Conservation (phyloP, 2,113 vertebrate species). For the Alces alces region DNA sequence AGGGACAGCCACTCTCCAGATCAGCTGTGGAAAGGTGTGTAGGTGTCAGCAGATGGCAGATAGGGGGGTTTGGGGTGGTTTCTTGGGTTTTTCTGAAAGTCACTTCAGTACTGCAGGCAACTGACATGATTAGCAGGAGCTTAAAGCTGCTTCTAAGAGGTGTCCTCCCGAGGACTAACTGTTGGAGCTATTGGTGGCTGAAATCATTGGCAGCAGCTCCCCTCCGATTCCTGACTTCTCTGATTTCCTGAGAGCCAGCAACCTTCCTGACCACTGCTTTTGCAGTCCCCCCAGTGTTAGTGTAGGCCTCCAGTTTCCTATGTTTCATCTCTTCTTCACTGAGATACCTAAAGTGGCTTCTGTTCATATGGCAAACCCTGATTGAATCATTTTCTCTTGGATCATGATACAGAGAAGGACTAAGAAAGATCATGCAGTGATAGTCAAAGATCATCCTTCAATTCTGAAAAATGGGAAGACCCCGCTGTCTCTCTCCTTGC, state of each 20-base stretch:
- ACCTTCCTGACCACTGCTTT: background rate
- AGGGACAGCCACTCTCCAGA: background rate
- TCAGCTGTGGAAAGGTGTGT: background rate
- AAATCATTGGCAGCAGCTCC: background rate
- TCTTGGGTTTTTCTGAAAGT: background rate
- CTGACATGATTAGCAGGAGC: background rate
- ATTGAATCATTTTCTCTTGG: background rate
- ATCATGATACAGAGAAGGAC: background rate
- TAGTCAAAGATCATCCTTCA: background rate
- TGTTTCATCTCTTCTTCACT: background rate
- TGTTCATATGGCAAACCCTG: background rate
- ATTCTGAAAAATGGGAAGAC: background rate
- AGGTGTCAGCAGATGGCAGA: background rate
- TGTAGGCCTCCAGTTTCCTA: background rate
- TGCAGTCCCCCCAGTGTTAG: background rate
- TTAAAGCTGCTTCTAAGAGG: background rate
- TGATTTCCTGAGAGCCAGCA: background rate
- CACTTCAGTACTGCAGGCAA: background rate
- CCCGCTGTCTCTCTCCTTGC: background rate
- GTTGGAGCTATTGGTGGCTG: background rate
- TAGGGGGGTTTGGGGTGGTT: background rate
- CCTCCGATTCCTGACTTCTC: background rate
- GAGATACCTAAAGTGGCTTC: background rate
- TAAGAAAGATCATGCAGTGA: background rate
- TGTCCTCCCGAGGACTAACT: background rate